Evolutionary conservation across 2,113 vertebrate species (phyloP).

Genomic region (Petrocephalus microphthalmus): DNA sequence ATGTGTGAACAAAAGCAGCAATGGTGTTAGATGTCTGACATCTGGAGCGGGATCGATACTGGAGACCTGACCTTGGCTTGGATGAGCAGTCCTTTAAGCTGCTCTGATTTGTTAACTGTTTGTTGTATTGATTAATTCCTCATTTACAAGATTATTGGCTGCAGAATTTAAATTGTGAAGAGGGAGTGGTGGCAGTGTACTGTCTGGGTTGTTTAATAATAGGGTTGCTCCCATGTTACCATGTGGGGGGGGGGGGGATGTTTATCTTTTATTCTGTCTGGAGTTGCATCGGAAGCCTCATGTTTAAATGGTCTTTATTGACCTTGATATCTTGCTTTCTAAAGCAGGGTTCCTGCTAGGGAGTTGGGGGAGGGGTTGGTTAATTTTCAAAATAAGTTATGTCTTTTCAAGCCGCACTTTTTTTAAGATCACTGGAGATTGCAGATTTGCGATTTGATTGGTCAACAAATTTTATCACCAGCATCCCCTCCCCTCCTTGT

Average conservation of each 20-base stretch:
- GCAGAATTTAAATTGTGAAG: conserved; percentile 44
- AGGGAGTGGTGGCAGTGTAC: not conserved
- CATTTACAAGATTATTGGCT: conserved; percentile 49
- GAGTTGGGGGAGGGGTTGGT: not conserved
- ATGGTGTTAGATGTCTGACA: not conserved
- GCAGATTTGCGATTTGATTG: not conserved
- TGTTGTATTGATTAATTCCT: conserved; percentile 23
- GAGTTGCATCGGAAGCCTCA: not conserved
- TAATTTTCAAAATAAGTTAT: not conserved
- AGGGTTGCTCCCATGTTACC: not conserved
- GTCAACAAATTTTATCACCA: not conserved
- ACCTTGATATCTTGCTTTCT: not conserved
- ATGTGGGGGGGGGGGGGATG: not conserved
- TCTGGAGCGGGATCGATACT: conserved; percentile 29
- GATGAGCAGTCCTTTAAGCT: conserved; percentile 19
- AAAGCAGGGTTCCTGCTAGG: not conserved
- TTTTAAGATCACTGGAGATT: not conserved
- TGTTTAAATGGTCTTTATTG: not conserved
- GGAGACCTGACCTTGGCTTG: conserved; percentile 29
- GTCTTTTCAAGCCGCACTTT: not conserved
- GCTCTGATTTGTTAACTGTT: conserved; percentile 19
- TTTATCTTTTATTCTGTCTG: not conserved
- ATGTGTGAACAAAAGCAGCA: not conserved
- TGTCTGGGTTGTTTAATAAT: not conserved
- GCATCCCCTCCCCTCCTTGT: not conserved